phyloP scores from a whole-genome alignment of 2,113 vertebrate genomes.

The Ptilorrhoa leucosticta region DNA sequence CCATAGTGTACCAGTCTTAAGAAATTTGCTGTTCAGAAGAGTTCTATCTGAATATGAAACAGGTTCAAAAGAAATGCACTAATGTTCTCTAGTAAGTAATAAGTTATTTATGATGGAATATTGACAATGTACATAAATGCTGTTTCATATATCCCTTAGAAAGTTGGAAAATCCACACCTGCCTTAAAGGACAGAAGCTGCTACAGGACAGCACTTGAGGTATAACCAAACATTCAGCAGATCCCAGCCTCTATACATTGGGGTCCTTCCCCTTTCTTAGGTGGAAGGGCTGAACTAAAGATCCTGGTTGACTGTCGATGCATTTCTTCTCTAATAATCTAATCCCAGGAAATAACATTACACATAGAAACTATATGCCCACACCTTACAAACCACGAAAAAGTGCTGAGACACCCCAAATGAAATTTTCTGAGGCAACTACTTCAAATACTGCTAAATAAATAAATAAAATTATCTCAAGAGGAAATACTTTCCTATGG shows the following conservation, averaged over 20 bases:
- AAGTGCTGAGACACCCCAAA: neutral
- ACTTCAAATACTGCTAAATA: neutral
- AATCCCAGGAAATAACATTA: neutral
- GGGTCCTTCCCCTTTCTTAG: neutral
- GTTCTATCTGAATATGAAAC: neutral
- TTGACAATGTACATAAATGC: neutral
- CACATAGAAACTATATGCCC: neutral
- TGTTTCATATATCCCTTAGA: neutral
- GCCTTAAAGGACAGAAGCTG: neutral
- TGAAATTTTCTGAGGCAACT: neutral
- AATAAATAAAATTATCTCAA: neutral
- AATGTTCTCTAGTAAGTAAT: neutral
- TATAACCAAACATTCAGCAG: neutral
- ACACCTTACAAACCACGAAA: neutral
- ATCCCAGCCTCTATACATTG: neutral
- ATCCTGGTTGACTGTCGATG: neutral
- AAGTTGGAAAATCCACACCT: neutral
- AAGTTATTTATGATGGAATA: neutral
- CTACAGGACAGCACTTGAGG: neutral
- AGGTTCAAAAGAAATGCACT: neutral
- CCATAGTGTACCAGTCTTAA: neutral
- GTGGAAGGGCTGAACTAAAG: neutral
- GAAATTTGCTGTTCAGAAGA: neutral
- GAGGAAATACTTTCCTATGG: neutral
- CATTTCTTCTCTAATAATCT: neutral